These are phyloP conservation scores for Rotaria macrura DNA, from an alignment of 2,888 invertebrate species.

Conservation along the genomic window DNA sequence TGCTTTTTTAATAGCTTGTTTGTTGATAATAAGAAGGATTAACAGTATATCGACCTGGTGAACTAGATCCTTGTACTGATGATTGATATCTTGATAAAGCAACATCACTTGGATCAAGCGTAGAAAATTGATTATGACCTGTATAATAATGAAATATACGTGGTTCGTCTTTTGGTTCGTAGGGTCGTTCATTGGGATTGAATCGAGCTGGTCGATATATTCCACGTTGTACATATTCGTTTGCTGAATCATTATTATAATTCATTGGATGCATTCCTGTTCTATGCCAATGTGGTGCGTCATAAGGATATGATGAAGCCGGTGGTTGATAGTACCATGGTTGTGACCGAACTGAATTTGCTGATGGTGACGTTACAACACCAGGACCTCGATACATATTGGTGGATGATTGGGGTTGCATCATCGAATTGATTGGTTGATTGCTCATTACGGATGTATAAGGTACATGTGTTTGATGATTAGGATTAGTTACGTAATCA, in stretches of 20 bases:
- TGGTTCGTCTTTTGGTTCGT: neutral
- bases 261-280: no score
- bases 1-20: neutral
- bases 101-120: neutral
- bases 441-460: neutral
- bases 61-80: neutral
- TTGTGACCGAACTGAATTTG: neutral
- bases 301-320: neutral
- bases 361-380: neutral
- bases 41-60: neutral
- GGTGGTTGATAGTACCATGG: neutral
- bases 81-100: neutral
- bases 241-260: neutral
- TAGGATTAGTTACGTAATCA: neutral
- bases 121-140: neutral
- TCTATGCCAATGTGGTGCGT: neutral
- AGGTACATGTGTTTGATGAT: neutral
- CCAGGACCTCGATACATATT: neutral
- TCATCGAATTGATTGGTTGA: neutral
- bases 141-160: constrained; percentile 16
- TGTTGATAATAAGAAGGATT: neutral
- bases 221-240: neutral
- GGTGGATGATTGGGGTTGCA: neutral
- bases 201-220: neutral
- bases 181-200: neutral